Evolutionary conservation across 2,113 vertebrate species (phyloP).

Genomic region (Hiodon alosoides): DNA sequence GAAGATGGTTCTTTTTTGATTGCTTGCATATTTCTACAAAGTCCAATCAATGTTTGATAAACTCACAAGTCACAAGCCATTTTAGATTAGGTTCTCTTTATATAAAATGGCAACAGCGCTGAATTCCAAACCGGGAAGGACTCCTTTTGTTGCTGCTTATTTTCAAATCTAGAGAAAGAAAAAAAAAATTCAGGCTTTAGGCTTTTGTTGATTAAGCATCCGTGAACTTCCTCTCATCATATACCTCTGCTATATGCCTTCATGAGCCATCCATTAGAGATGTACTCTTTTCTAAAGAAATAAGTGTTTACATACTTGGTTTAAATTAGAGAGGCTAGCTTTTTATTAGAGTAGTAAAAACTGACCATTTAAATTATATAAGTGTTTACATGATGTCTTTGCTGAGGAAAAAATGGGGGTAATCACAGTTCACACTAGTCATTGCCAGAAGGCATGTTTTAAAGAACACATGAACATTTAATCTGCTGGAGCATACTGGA

Average conservation of each 20-base stretch:
- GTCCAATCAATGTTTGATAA: slow-evolving; percentile 25
- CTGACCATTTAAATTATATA: slow-evolving; percentile 2
- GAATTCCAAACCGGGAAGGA: slow-evolving; percentile 4
- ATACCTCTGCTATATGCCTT: not conserved
- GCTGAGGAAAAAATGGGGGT: not conserved
- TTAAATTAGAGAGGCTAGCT: no score
- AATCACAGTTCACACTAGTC: not conserved
- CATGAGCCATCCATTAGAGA: not conserved
- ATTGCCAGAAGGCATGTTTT: not conserved
- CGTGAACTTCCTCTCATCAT: not conserved
- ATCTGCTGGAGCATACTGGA: not conserved
- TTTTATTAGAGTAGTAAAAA: not conserved
- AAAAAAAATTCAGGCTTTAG: slow-evolving; percentile 2
- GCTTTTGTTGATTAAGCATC: no score
- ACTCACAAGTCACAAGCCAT: slow-evolving; percentile 38
- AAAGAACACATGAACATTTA: not conserved
- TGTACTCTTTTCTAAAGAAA: not conserved
- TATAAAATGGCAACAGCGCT: slow-evolving; percentile 15
- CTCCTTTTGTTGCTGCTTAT: slow-evolving; percentile 18
- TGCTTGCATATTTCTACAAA: slow-evolving; percentile 77
- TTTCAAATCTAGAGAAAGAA: slow-evolving; percentile 41
- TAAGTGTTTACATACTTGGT: not conserved
- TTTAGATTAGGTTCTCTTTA: slow-evolving; percentile 28
- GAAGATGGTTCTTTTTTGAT: slow-evolving; percentile 79
- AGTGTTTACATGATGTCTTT: not conserved